Conservation (phyloP, 92 coral and sea anemone genomes). For the Siderastrea siderea region DNA sequence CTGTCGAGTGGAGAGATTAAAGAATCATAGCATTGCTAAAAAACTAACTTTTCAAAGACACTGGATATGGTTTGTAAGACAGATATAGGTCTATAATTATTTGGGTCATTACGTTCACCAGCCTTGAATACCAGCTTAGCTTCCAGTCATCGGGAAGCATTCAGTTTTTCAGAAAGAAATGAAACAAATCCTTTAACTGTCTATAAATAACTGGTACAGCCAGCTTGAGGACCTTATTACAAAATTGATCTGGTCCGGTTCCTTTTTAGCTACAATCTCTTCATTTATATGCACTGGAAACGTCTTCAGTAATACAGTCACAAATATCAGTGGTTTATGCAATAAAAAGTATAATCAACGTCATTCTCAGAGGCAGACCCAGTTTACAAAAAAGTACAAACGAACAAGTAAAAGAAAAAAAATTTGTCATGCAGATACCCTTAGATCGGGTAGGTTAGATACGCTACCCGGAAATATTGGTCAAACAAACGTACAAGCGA, state of each 20-base stretch:
- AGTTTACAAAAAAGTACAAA: too few species aligned
- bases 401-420: too few species aligned
- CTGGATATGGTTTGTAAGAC: background rate
- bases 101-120: background rate
- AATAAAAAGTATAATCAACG: too few species aligned
- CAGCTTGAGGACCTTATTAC: background rate
- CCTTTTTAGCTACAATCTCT: background rate
- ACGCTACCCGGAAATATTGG: too few species aligned
- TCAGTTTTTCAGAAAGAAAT: background rate
- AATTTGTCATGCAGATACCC: too few species aligned
- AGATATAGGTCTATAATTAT: background rate
- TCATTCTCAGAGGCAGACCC: too few species aligned
- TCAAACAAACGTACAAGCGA: too few species aligned
- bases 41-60: background rate
- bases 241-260: background rate
- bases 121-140: background rate
- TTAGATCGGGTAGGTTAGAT: too few species aligned
- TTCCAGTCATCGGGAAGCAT: background rate
- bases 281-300: too few species aligned
- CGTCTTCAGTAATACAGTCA: too few species aligned
- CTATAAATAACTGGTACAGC: background rate
- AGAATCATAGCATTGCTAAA: background rate
- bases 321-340: too few species aligned
- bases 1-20: background rate
- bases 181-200: background rate